Conservation (phyloP, 2,888 invertebrate species). For the Ophioninae sp. region DNA sequence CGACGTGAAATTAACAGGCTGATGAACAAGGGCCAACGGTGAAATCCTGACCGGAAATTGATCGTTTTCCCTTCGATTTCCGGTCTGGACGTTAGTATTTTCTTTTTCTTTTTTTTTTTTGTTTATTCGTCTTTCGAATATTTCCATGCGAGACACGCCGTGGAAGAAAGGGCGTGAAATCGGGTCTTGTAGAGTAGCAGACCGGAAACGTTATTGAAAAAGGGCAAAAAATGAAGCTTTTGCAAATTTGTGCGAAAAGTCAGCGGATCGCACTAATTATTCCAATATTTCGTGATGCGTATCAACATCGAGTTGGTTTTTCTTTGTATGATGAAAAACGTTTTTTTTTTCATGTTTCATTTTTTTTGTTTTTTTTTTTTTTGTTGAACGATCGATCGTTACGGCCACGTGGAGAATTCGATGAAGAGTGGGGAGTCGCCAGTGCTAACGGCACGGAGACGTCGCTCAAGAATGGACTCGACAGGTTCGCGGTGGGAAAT, state of each 20-base stretch:
- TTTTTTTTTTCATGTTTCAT: not conserved
- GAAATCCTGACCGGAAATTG: slow-evolving; percentile 40
- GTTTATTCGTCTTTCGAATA: slow-evolving; percentile 10
- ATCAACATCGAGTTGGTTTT: slow-evolving; percentile 39
- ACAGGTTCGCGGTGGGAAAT: slow-evolving; percentile 62
- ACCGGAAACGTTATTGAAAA: slow-evolving; percentile 20
- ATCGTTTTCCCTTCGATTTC: slow-evolving; percentile 54
- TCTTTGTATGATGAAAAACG: not conserved
- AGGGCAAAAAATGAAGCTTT: not conserved
- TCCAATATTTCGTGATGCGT: slow-evolving; percentile 64
- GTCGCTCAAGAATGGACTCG: slow-evolving; percentile 80
- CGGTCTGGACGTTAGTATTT: slow-evolving; percentile 20
- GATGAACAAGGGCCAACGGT: slow-evolving; percentile 1
- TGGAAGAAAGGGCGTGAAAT: slow-evolving; percentile 8
- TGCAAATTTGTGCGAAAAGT: slow-evolving; percentile 57
- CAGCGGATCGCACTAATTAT: slow-evolving; percentile 66
- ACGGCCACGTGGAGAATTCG: slow-evolving; percentile 70
- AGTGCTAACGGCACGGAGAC: slow-evolving; percentile 79
- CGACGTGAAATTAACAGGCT: slow-evolving; percentile 5
- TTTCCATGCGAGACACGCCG: not conserved
- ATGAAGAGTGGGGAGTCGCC: slow-evolving; percentile 78
- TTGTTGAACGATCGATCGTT: slow-evolving; percentile 10
- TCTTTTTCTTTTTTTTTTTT: not conserved
- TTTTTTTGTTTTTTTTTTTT: not conserved
- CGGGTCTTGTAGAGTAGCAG: slow-evolving; percentile 1